phyloP scores from a whole-genome alignment of 2,888 invertebrate species.

The Heliothis peltigera region DNA sequence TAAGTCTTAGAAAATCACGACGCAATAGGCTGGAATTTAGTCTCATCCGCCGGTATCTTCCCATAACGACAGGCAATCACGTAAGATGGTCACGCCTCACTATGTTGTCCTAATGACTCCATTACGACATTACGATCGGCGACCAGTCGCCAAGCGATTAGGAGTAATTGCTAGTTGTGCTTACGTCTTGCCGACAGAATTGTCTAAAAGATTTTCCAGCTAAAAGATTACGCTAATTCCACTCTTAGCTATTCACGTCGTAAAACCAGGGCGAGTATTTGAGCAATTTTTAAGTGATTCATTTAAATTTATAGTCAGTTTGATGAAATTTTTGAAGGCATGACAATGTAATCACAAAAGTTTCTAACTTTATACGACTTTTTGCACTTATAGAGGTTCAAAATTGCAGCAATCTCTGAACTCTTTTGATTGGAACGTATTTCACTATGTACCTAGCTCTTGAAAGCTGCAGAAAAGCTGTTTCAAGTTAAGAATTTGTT shows the following conservation, averaged over 20 bases:
- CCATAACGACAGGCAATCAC: slow-evolving; percentile 45
- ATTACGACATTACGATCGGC: slow-evolving; percentile 29
- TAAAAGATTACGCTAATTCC: slow-evolving; percentile 33
- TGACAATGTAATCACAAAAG: slow-evolving; percentile 36
- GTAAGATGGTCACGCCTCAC: slow-evolving; percentile 31
- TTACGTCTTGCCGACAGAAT: slow-evolving; percentile 16
- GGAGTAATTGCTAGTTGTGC: slow-evolving; percentile 29
- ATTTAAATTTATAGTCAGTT: slow-evolving; percentile 37
- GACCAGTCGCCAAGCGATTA: slow-evolving; percentile 47
- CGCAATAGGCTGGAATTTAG: slow-evolving; percentile 20
- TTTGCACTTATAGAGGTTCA: slow-evolving; percentile 22
- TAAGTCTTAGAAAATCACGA: slow-evolving; percentile 22
- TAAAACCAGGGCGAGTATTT: slow-evolving; percentile 40
- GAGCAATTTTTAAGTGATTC: slow-evolving; percentile 44
- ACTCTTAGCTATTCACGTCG: slow-evolving; percentile 29
- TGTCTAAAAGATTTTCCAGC: slow-evolving; percentile 29
- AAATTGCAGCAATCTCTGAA: slow-evolving; percentile 11
- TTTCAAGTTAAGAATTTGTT: slow-evolving; percentile 21
- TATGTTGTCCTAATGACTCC: slow-evolving; percentile 39
- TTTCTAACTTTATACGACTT: slow-evolving; percentile 37
- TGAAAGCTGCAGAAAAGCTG: neutral
- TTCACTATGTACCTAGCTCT: neutral
- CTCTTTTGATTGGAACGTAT: slow-evolving; percentile 1
- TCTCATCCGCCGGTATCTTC: slow-evolving; percentile 19
- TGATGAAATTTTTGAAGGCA: slow-evolving; percentile 33